A percentile compares a stretch with the other conserved stretches of the same genome.
These are phyloP conservation scores for Sinodicranocentrus sp. DNA, from an alignment of 2,888 invertebrate species.

Conservation along the genomic window DNA sequence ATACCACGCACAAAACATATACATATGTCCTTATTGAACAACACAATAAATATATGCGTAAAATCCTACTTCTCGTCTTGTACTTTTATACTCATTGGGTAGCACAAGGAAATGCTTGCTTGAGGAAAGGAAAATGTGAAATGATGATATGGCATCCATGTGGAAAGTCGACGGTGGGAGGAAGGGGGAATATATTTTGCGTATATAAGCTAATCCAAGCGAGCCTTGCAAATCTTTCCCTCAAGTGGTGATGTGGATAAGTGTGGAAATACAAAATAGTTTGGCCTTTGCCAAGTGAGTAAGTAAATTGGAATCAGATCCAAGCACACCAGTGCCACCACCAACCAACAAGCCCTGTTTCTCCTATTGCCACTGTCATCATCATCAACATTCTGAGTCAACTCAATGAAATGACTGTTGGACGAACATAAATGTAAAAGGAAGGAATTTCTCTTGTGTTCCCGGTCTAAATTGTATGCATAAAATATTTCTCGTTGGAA, in stretches of 20 bases:
- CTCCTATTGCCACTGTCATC: slow-evolving; percentile 26
- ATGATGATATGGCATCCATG: slow-evolving; percentile 39
- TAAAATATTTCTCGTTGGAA: slow-evolving; percentile 59
- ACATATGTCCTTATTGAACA: slow-evolving; percentile 8
- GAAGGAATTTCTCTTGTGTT: slow-evolving; percentile 48
- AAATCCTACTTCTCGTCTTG: not conserved
- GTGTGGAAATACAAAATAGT: slow-evolving; percentile 59
- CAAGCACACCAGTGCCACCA: slow-evolving; percentile 40
- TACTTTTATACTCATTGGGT: not conserved
- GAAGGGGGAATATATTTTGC: slow-evolving; percentile 39
- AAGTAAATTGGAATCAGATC: slow-evolving; percentile 60
- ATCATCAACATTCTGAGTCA: slow-evolving; percentile 39
- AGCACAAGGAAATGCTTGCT: not conserved
- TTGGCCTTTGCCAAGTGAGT: slow-evolving; percentile 55
- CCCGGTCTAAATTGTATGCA: slow-evolving; percentile 60
- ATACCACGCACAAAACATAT: slow-evolving; percentile 6
- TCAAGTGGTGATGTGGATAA: slow-evolving; percentile 62
- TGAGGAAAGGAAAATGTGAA: not conserved
- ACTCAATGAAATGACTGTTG: slow-evolving; percentile 34
- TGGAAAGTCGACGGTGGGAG: not conserved
- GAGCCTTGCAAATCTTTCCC: slow-evolving; percentile 45
- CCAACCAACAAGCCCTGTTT: not conserved
- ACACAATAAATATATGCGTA: not conserved
- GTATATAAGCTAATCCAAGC: slow-evolving; percentile 49
- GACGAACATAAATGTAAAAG: slow-evolving; percentile 43